These are phyloP conservation scores for Brachycybe producta DNA, from an alignment of 2,888 invertebrate species.

Conservation along the genomic window DNA sequence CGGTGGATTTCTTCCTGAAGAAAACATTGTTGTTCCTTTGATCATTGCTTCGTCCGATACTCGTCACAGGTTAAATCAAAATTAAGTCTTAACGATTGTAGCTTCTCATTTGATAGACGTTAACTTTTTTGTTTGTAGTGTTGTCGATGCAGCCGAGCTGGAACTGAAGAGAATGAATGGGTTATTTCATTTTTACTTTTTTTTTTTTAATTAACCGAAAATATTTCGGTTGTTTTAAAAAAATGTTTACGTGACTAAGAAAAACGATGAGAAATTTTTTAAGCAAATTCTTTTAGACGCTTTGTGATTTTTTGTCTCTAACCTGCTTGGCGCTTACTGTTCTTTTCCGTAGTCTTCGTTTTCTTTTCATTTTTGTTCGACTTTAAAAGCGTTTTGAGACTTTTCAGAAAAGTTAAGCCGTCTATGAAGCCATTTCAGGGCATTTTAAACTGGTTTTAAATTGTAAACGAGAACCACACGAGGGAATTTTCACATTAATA, in stretches of 20 bases:
- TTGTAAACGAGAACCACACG: too few species aligned
- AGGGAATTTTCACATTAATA: too few species aligned
- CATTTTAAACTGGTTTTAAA: too few species aligned
- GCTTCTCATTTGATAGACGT: background rate
- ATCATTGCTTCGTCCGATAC: slow-evolving; percentile 81
- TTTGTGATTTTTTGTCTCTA: too few species aligned
- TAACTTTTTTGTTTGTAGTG: slow-evolving; percentile 47
- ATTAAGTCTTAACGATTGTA: background rate
- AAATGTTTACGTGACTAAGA: background rate
- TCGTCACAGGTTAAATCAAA: slow-evolving; percentile 37
- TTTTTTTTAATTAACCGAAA: background rate
- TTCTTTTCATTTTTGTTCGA: slow-evolving; percentile 9
- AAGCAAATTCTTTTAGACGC: too few species aligned
- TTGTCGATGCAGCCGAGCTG: slow-evolving; percentile 73
- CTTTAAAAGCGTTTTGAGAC: too few species aligned
- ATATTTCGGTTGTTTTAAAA: slow-evolving; percentile 1
- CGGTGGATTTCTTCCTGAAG: slow-evolving; percentile 59
- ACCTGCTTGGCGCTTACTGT: too few species aligned
- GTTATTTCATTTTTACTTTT: slow-evolving; percentile 25
- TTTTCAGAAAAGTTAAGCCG: too few species aligned
- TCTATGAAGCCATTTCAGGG: too few species aligned
- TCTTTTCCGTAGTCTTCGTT: background rate
- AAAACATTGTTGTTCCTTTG: slow-evolving; percentile 59
- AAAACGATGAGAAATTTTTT: too few species aligned
- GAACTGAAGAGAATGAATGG: slow-evolving; percentile 56